These are phyloP conservation scores for Daboia siamensis DNA, from an alignment of 2,113 vertebrate genomes.

Conservation along the genomic window DNA sequence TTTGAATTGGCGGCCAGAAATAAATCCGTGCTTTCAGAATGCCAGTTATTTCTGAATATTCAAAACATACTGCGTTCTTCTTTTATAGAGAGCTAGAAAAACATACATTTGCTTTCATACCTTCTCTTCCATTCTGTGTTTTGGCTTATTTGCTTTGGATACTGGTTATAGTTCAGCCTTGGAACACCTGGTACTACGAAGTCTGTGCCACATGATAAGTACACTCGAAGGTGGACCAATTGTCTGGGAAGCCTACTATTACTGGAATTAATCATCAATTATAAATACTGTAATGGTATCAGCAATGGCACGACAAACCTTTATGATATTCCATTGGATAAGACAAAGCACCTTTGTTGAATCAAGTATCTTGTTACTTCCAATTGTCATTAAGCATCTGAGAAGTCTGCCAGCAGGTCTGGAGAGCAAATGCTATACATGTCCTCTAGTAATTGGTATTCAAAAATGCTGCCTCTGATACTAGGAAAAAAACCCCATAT, in stretches of 20 bases:
- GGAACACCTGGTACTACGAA: not conserved
- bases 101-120: not conserved
- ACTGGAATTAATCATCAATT: not conserved
- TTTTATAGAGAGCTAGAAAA: not conserved
- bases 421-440: not conserved
- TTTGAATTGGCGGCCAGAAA: not conserved
- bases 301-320: not conserved
- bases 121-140: not conserved
- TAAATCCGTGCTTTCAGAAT: not conserved
- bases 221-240: not conserved
- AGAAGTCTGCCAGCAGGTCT: not conserved
- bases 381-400: not conserved
- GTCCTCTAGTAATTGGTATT: not conserved
- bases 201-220: not conserved
- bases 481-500: not conserved
- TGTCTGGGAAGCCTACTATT: not conserved
- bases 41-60: not conserved
- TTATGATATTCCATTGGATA: not conserved
- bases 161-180: not conserved
- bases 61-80: not conserved
- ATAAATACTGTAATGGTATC: not conserved
- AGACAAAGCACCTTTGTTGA: too few species aligned
- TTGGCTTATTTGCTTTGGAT: not conserved
- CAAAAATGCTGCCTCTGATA: not conserved
- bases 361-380: not conserved